Percentiles rank a stretch among this genome's conserved stretches.
Conservation (phyloP, 2,888 invertebrate species). For the Biston stratarius region DNA sequence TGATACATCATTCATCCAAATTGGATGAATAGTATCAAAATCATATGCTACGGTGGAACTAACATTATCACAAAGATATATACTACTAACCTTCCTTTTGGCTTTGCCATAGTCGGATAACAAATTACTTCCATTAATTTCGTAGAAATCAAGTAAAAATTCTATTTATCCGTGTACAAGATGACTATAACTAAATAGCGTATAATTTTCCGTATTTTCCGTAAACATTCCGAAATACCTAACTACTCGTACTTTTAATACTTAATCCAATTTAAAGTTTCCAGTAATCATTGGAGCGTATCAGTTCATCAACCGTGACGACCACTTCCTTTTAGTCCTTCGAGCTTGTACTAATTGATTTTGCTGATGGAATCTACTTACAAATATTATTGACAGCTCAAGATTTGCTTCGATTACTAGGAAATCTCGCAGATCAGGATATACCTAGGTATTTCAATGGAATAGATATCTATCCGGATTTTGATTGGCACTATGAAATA, state of each 20-base stretch:
- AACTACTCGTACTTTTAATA: not conserved
- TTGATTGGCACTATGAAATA: too few relatives aligned
- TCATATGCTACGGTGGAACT: too few relatives aligned
- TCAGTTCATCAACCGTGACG: slow-evolving; percentile 50
- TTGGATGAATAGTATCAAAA: too few relatives aligned
- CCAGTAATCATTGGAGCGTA: slow-evolving; percentile 24
- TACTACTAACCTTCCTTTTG: too few relatives aligned
- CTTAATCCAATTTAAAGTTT: slow-evolving; percentile 21
- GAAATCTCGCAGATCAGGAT: slow-evolving; percentile 10
- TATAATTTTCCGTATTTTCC: slow-evolving; percentile 6
- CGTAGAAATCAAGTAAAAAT: not conserved
- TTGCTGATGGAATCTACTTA: slow-evolving; percentile 32
- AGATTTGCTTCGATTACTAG: slow-evolving; percentile 19
- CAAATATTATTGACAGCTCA: slow-evolving; percentile 31
- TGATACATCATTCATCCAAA: too few relatives aligned
- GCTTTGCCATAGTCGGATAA: too few relatives aligned
- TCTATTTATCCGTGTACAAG: not conserved
- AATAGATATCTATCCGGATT: not conserved
- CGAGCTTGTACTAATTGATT: slow-evolving; percentile 50
- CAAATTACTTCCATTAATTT: not conserved
- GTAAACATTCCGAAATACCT: slow-evolving; percentile 9
- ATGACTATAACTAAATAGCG: slow-evolving; percentile 2
- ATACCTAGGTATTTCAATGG: not conserved
- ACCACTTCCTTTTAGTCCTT: slow-evolving; percentile 64
- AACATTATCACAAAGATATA: too few relatives aligned